A percentile compares a stretch with the other conserved stretches of the same genome.
Evolutionary conservation across 2,797 vertebrate genomes (phyloP).

Genomic region (Galago senegalensis): DNA sequence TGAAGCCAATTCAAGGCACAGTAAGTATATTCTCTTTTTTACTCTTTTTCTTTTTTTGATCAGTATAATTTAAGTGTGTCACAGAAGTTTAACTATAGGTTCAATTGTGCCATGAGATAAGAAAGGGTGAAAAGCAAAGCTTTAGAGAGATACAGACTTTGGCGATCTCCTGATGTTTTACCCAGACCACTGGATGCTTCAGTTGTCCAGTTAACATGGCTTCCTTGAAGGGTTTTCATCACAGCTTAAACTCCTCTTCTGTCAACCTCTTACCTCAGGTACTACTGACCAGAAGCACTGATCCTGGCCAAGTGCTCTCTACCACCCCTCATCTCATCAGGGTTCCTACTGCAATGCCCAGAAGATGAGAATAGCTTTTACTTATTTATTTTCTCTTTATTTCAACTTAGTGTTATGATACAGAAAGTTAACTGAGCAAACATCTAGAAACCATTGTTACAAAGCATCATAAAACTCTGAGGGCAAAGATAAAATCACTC

Average conservation of each 20-base stretch:
- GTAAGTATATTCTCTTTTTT: no score
- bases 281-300: background rate
- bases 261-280: background rate
- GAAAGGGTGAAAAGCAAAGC: no score
- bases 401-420: background rate
- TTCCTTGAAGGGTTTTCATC: background rate
- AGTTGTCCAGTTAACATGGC: background rate
- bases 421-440: conserved; percentile 7
- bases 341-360: background rate
- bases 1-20: no score
- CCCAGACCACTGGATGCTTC: background rate
- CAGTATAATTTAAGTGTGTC: no score
- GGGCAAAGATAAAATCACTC: conserved; percentile 40
- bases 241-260: background rate
- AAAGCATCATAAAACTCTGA: background rate
- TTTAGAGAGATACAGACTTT: background rate
- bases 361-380: background rate
- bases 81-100: no score
- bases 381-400: background rate
- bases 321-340: background rate
- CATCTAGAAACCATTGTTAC: conserved; percentile 3
- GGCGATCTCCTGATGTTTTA: background rate
- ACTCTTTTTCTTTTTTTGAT: no score
- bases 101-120: no score
- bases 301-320: background rate